Evolutionary conservation across 2,113 vertebrate genomes (phyloP).

Genomic region (Ictidomys tridecemlineatus): DNA sequence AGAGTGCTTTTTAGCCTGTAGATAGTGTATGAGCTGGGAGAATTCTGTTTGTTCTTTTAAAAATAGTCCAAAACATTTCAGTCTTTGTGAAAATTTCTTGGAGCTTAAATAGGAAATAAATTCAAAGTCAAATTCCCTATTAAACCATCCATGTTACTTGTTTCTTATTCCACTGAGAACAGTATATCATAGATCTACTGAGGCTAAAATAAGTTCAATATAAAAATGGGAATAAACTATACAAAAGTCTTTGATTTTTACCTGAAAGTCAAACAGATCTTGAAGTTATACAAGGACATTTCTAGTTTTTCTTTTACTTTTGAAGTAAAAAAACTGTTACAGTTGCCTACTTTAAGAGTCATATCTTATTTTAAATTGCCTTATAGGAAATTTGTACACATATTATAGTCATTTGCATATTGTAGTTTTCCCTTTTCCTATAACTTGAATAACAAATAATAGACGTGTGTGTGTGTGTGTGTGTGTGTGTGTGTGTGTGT

Average conservation of each 20-base stretch:
- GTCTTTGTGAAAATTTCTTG: slow-evolving; percentile 87
- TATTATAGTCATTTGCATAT: neutral
- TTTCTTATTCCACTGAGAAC: slow-evolving; percentile 88
- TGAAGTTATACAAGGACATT: slow-evolving; percentile 84
- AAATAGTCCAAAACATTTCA: slow-evolving; percentile 88
- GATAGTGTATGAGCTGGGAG: slow-evolving; percentile 82
- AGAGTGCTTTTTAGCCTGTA: slow-evolving; percentile 87
- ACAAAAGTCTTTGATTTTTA: slow-evolving; percentile 82
- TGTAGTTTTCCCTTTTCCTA: neutral
- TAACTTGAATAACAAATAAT: neutral
- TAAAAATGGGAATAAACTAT: slow-evolving; percentile 81
- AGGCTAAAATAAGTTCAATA: slow-evolving; percentile 86
- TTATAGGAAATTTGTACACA: neutral
- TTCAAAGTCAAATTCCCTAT: slow-evolving; percentile 89
- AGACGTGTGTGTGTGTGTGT: neutral
- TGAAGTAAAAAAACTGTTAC: slow-evolving; percentile 66
- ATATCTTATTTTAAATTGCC: slow-evolving; percentile 32
- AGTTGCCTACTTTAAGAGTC: slow-evolving; percentile 39
- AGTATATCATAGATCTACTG: slow-evolving; percentile 81
- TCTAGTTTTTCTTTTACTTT: slow-evolving; percentile 78
- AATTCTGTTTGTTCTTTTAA: slow-evolving; percentile 90
- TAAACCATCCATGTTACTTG: slow-evolving; percentile 86
- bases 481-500: neutral
- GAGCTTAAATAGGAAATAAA: slow-evolving; percentile 88
- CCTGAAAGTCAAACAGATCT: slow-evolving; percentile 86